These are phyloP conservation scores for Stenopsyche tienmushanensis DNA, from an alignment of 1,140 invertebrate genomes.

Conservation along the genomic window DNA sequence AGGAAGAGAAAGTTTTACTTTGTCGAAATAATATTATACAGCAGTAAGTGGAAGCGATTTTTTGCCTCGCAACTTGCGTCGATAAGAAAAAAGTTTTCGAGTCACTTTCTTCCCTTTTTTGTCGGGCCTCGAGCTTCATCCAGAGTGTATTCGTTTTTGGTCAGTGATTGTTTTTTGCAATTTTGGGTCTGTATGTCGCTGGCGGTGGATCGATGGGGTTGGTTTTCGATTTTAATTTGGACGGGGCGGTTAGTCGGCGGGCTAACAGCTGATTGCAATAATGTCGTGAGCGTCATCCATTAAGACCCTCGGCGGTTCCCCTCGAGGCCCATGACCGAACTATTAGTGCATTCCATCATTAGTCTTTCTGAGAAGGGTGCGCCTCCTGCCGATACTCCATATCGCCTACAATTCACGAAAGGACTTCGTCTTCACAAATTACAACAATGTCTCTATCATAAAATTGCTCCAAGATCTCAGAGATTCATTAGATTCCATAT, in stretches of 20 bases:
- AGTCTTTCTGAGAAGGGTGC: slow-evolving; percentile 32
- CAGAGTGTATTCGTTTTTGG: too few species aligned
- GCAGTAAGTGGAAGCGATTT: slow-evolving; percentile 23
- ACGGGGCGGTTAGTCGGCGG: background rate
- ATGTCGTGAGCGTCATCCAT: slow-evolving; percentile 38
- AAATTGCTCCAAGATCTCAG: too few species aligned
- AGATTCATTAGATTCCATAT: too few species aligned
- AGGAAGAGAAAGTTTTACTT: slow-evolving; percentile 20
- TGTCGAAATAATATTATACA: slow-evolving; percentile 26
- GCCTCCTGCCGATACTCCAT: background rate
- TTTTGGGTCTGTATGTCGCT: background rate
- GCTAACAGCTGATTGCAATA: slow-evolving; percentile 39
- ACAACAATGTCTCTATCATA: background rate
- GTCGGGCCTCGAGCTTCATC: too few species aligned
- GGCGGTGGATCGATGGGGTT: background rate
- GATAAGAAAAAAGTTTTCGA: too few species aligned
- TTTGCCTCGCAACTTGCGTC: slow-evolving; percentile 16
- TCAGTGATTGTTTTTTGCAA: background rate
- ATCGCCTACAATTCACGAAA: too few species aligned
- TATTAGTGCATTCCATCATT: slow-evolving; percentile 42
- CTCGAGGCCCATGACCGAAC: slow-evolving; percentile 23
- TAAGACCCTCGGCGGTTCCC: slow-evolving; percentile 21
- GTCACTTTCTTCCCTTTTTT: too few species aligned
- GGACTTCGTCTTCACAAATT: background rate
- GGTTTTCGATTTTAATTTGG: slow-evolving; percentile 19